phyloP scores from a whole-genome alignment of 2,113 vertebrate species.

The Otus sunia region DNA sequence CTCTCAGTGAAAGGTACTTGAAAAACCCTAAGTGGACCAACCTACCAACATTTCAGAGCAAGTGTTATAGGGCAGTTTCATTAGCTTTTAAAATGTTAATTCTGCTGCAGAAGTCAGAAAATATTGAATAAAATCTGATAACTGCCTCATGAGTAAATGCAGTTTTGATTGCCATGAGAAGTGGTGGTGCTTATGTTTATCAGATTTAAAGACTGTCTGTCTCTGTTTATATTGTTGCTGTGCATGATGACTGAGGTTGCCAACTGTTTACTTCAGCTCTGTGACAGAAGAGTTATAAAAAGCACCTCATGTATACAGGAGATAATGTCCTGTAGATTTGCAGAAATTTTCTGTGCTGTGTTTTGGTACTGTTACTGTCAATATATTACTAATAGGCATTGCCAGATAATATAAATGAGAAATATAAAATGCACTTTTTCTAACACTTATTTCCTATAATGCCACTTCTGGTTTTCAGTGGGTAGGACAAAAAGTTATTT shows the following conservation, averaged over 20 bases:
- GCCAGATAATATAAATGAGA: not conserved
- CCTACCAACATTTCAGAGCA: not conserved
- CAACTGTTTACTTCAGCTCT: constrained; percentile 29
- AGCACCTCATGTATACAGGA: not conserved
- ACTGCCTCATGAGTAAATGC: not conserved
- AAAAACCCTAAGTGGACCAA: not conserved
- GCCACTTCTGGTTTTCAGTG: not conserved
- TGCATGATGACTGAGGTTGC: constrained; percentile 12
- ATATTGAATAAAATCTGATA: not conserved
- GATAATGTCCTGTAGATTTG: not conserved
- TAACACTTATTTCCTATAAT: not conserved
- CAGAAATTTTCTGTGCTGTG: not conserved
- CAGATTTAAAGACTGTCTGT: not conserved
- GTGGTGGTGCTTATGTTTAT: not conserved
- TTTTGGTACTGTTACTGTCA: not conserved
- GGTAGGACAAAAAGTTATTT: not conserved
- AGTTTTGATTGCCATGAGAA: not conserved
- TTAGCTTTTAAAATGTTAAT: not conserved
- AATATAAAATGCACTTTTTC: not conserved
- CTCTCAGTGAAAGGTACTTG: not conserved
- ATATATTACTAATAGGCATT: not conserved
- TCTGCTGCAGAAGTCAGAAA: not conserved
- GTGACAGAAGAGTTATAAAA: constrained; percentile 41
- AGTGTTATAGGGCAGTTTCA: not conserved
- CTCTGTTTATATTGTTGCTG: constrained; percentile 37